Base-by-base conservation (phyloP, 2,113 vertebrate species). In the Scomber scombrus region DNA sequence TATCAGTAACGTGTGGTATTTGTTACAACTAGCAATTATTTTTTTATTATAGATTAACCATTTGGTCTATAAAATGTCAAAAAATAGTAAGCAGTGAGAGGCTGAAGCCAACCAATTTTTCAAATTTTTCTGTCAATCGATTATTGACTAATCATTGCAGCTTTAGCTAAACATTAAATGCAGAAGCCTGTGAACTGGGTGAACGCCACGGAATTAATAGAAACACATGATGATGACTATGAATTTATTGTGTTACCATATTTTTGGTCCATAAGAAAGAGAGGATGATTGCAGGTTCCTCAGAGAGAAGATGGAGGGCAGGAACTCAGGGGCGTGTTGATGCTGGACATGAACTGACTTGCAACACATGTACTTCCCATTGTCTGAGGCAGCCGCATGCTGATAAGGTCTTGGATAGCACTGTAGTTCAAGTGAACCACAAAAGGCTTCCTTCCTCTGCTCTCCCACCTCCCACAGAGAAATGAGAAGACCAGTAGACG, bases 371-470 rank as follows among this genome's bases (percentile, higher is more conserved):
- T 84, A 85, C 55, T 91, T 93, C 57, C 55, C 54, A 86, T 91
- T 90, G 85, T 91, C 80, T 71, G 81, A 73, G 46, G 82, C 55
- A 70, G 69, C 84, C 46, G 57, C 88, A 86, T 26, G 52, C 82
- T 85, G 87, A 82, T 87, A 90, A 75, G 69, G 77, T 91, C 87
- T 87, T 75, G 87, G 80, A 85, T 84, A 84, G 69, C 81, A 85
- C 71, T 84, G 54, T 10, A 50, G 68, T 86, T 90, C 71, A 81
- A 91, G 86, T 63, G 63, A 89, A 85, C 87, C 90, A 81, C 85
- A 81, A 88, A 88, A 83, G 69, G 61, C 65, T 85, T 85, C 78
- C 56, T 85, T 87, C 77, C 81, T 75, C 62, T 47, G 68, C 75
- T 87, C 49, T 51, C 34, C 86, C 75, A 74, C 82, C 89, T 83